Percentiles rank a stretch among this genome's conserved stretches.
These are phyloP conservation scores for Peromyscus melanophrys DNA, from an alignment of 2,797 vertebrate species.

Conservation along the genomic window DNA sequence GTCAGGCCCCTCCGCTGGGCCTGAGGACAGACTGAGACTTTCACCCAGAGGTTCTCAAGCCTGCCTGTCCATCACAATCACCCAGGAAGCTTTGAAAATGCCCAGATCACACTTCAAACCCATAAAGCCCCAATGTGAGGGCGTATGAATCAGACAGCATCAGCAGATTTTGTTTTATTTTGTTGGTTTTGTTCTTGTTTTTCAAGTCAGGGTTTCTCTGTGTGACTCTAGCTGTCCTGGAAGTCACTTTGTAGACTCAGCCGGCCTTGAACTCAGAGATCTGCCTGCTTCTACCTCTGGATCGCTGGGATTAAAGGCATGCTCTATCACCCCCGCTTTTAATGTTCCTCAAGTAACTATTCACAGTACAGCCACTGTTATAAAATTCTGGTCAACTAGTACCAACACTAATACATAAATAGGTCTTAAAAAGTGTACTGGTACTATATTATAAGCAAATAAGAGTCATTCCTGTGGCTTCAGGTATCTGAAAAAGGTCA, in stretches of 20 bases:
- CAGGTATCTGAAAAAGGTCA: slow-evolving; percentile 20
- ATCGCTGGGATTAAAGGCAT: neutral
- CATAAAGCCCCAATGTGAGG: slow-evolving; percentile 21
- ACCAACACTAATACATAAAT: slow-evolving; percentile 23
- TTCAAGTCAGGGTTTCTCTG: neutral
- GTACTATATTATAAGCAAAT: neutral
- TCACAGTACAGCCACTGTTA: slow-evolving; percentile 25
- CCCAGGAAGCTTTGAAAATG: slow-evolving; percentile 26
- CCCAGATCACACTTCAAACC: neutral
- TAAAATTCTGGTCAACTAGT: neutral
- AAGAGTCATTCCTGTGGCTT: slow-evolving; percentile 47
- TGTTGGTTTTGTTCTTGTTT: neutral
- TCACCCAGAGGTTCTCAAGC: slow-evolving; percentile 15
- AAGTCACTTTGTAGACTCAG: neutral
- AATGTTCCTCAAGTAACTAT: slow-evolving; percentile 11
- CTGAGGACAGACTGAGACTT: neutral
- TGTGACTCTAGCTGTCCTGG: neutral
- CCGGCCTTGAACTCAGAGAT: neutral
- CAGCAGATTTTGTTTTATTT: neutral
- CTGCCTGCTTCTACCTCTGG: neutral
- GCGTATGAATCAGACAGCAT: neutral
- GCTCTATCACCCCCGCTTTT: neutral
- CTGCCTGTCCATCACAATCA: neutral
- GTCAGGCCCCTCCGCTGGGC: neutral
- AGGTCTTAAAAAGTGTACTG: slow-evolving; percentile 51